phyloP scores from a whole-genome alignment of 1,140 invertebrate species.

The Hyposmocoma kahamanoa region DNA sequence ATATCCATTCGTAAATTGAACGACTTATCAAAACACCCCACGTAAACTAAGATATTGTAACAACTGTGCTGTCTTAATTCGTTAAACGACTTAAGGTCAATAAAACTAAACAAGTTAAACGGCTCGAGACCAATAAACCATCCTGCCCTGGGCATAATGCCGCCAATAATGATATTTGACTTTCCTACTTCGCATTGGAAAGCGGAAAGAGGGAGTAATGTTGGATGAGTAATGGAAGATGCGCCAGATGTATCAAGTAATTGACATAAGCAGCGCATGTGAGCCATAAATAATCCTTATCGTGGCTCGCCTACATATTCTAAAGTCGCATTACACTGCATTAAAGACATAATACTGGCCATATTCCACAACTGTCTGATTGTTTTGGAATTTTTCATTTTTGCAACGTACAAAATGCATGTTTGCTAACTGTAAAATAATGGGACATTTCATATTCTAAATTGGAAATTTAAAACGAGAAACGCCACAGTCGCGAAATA shows the following conservation, averaged over 20 bases:
- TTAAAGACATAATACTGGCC: too few species aligned
- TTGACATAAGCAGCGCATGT: constrained; percentile 28
- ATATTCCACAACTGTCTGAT: not conserved
- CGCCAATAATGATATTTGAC: constrained; percentile 38
- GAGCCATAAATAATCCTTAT: constrained; percentile 29
- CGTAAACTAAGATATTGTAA: constrained; percentile 44
- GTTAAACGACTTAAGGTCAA: constrained; percentile 57
- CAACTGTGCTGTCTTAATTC: constrained; percentile 50
- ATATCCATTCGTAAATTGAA: constrained; percentile 32
- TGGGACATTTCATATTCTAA: constrained; percentile 6
- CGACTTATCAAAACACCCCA: constrained; percentile 42
- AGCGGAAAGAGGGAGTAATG: not conserved
- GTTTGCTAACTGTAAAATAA: constrained; percentile 8
- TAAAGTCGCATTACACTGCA: not conserved
- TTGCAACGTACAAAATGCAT: too few species aligned
- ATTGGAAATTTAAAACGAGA: constrained; percentile 4
- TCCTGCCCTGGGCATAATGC: constrained; percentile 27
- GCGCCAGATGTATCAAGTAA: constrained; percentile 21
- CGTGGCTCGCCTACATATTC: constrained; percentile 9
- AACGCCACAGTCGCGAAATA: not conserved
- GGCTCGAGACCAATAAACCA: constrained; percentile 47
- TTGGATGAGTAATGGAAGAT: constrained; percentile 1
- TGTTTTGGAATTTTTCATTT: too few species aligned
- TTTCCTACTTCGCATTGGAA: constrained; percentile 4
- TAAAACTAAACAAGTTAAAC: constrained; percentile 68